These are phyloP conservation scores for Temnothorax rugatulus DNA, from an alignment of 2,888 invertebrate species.

Conservation along the genomic window DNA sequence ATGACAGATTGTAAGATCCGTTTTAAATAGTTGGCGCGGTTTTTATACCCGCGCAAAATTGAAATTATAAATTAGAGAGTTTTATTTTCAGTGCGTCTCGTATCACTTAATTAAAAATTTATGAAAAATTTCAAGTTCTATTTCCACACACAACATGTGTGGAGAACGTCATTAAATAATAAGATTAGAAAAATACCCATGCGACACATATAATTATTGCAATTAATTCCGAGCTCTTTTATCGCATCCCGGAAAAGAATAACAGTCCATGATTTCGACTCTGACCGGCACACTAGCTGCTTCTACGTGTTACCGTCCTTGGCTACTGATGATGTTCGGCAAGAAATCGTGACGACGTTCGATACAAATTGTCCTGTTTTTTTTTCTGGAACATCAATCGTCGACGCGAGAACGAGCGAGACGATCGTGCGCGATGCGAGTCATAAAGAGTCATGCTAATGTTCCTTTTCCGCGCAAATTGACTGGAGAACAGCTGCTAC, in stretches of 20 bases:
- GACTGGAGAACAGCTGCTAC: constrained; percentile 38
- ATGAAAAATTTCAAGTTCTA: not conserved
- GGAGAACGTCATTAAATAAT: not conserved
- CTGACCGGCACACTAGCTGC: not conserved
- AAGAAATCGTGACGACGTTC: not conserved
- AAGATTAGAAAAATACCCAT: not conserved
- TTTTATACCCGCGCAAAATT: not conserved
- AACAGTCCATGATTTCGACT: not conserved
- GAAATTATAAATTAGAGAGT: constrained; percentile 12
- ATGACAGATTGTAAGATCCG: not conserved
- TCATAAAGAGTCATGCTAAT: constrained; percentile 12
- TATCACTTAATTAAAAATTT: not conserved
- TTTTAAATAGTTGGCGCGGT: not conserved
- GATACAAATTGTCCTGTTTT: not conserved
- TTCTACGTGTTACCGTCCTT: constrained; percentile 1
- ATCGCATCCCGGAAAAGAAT: not conserved
- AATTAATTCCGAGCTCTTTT: not conserved
- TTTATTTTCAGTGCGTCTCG: not conserved
- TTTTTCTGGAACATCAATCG: not conserved
- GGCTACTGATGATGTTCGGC: too few relatives aligned
- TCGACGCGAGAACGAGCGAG: not conserved
- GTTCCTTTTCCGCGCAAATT: not conserved
- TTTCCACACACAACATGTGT: not conserved
- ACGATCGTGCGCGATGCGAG: not conserved
- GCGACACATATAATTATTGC: not conserved